These are phyloP conservation scores for Baryphthengus martii DNA, from an alignment of 2,113 vertebrate species.

Conservation along the genomic window DNA sequence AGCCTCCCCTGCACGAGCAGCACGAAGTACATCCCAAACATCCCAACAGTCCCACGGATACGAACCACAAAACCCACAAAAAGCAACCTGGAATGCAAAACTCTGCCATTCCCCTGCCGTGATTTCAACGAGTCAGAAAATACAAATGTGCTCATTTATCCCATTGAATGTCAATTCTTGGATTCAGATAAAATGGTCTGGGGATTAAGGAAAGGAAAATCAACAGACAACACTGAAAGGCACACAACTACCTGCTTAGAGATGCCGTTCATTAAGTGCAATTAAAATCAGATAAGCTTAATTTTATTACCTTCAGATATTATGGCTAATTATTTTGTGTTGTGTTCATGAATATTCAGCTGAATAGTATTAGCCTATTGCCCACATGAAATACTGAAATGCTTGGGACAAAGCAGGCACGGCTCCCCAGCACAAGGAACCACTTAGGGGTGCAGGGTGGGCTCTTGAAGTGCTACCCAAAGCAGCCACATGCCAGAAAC, in stretches of 20 bases:
- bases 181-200: not conserved
- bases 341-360: not conserved
- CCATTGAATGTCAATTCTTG: not conserved
- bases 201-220: not conserved
- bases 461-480: not conserved
- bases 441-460: not conserved
- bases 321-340: not conserved
- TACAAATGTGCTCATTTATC: not conserved
- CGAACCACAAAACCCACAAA: not conserved
- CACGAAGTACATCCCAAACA: not conserved
- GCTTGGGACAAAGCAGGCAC: not conserved
- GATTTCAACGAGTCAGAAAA: not conserved
- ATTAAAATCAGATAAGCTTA: not conserved
- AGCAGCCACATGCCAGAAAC: not conserved
- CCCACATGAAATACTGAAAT: not conserved
- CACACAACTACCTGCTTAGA: not conserved
- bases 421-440: not conserved
- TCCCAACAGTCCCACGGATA: fast-evolving
- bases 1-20: not conserved
- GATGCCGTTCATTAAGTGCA: not conserved
- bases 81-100: not conserved
- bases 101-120: not conserved
- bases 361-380: not conserved
- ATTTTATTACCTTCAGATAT: not conserved
- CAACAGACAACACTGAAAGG: not conserved